Base-by-base conservation (phyloP, 2,113 vertebrate species). In the Nannospalax galili region DNA sequence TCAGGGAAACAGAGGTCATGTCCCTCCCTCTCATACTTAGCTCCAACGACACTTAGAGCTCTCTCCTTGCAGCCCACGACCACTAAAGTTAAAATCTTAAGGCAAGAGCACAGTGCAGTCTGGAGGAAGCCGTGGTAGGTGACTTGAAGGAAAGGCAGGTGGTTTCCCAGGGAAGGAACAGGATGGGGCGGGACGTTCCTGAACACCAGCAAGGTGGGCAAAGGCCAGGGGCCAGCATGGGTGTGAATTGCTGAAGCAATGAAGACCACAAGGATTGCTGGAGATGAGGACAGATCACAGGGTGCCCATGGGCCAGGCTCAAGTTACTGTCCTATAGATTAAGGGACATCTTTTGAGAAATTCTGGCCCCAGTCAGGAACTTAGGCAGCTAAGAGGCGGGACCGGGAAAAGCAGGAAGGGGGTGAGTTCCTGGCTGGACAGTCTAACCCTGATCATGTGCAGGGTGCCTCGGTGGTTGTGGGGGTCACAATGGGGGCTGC, bases 171-270 rank as follows among this genome's bases (percentile, higher is more conserved):
- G 28, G 26, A 45, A 37, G 28, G 4, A 24, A 42, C 12, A 35
- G 42, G 10, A 9, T n/a, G 7, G 35, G 24, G n/a, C 32, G 22
- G 48, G 35, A 24, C 12, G 3, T 20, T n/a, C 70, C 2, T 17
- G 48, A 52, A 52, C 6, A 52, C 48, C 48, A 7, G 48, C n/a
- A 52, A 11, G 48, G 11, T 9, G 5, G 7, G 30, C 3, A 78
- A 62, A 30, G 11, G 9, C 4, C 1, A 10, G 87, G 4, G 7
- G 48, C 48, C 12, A 32, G 4, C 17, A 3, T 22, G n/a, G 11
- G 72, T 1, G 8, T 16, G 26, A 45, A 1, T 3, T 35, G 4
- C 7, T 4, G 4, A 62, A 30, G 32, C 6, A 0, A 9, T 67
- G 9, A 52, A 17, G 35, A 45, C 20, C 12, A 1, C 6, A 37